Base-by-base conservation (phyloP, 92 coral and sea anemone genomes). In the Virgularia gustaviana region DNA sequence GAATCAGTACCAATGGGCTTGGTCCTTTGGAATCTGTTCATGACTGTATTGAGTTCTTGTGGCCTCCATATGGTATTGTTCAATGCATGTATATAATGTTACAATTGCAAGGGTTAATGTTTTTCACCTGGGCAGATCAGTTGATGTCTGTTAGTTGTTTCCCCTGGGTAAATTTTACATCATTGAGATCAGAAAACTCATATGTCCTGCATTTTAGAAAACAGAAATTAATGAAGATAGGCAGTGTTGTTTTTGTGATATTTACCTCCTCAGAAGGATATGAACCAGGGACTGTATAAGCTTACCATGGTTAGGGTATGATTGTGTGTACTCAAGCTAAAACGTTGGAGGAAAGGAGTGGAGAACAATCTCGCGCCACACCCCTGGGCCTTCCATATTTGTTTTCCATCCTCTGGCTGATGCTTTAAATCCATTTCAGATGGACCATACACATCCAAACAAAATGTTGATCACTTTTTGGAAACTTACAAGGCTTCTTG, bases 31-130 rank as follows among this genome's bases (percentile, higher is more conserved):
- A 89, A 49, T 59, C 91, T 9, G 72, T 94, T 37, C 94, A 94
- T 77, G 91, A 83, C 29, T 94, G 99, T 53, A 81, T 82, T 53
- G 88, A 89, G 23, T 94, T 94, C 81, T 71, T 94, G 9, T 94
- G 99, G 99, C 90, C 89, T 15, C 78, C 82, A 28, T 61, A 87
- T 60, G 96, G 97, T 91, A 65, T 29, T 72, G 9, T 32, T 8
- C 63, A 4, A n/a, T 19, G 16, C 15, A 20, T 16, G 8, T 65
- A 41, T 39, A 34, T 34, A 13, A 24, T 65, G 6, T 2, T 32
- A 13, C 11, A 25, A 2, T 35, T 15, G 33, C 36, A 0, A 35
- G 76, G 56, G 23, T 16, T 23, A 13, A 43, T 20, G 13, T 43
- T 43, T 23, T 13, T 19, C 33, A 16, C 15, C 32, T 42, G 13